Conservation (phyloP, 2,888 invertebrate species). For the Caenorhabditis virilis region DNA sequence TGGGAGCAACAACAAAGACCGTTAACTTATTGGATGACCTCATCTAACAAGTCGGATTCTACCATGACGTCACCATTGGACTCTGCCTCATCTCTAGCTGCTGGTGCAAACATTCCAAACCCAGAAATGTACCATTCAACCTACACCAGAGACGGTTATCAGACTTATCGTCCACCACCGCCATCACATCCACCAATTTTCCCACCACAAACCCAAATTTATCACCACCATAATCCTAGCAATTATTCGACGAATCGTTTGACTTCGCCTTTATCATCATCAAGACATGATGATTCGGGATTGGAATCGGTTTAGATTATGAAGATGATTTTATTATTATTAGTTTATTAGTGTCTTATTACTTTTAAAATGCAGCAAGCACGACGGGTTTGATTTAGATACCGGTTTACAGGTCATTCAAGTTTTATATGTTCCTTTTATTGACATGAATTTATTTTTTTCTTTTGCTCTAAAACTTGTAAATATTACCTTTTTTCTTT, state of each 20-base stretch:
- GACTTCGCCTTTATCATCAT: constrained; percentile 25
- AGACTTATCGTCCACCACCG: constrained; percentile 39
- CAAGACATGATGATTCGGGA: constrained; percentile 49
- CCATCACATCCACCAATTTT: constrained; percentile 33
- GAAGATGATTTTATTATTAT: constrained; percentile 9
- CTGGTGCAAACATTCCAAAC: constrained; percentile 13
- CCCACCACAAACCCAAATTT: constrained; percentile 46
- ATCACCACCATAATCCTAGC: constrained; percentile 42
- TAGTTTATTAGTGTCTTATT: too few relatives aligned
- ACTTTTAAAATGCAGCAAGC: too few relatives aligned
- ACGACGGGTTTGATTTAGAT: too few relatives aligned
- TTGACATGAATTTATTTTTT: too few relatives aligned
- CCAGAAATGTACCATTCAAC: constrained; percentile 9
- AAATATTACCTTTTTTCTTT: too few relatives aligned
- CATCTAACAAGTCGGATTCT: constrained; percentile 17
- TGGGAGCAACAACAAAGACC: constrained; percentile 49
- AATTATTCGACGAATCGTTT: constrained; percentile 26
- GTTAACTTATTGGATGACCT: constrained; percentile 46
- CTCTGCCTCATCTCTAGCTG: constrained; percentile 43
- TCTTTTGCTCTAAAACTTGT: too few relatives aligned
- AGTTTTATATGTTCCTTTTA: too few relatives aligned
- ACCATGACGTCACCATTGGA: constrained; percentile 51
- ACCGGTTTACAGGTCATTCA: too few relatives aligned
- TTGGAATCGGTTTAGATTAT: constrained; percentile 53
- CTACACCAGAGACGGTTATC: constrained; percentile 38